A percentile compares a stretch with the other conserved stretches of the same genome.
Evolutionary conservation across 2,797 vertebrate genomes (phyloP).

Genomic region (Dendrocincla tyrannina): DNA sequence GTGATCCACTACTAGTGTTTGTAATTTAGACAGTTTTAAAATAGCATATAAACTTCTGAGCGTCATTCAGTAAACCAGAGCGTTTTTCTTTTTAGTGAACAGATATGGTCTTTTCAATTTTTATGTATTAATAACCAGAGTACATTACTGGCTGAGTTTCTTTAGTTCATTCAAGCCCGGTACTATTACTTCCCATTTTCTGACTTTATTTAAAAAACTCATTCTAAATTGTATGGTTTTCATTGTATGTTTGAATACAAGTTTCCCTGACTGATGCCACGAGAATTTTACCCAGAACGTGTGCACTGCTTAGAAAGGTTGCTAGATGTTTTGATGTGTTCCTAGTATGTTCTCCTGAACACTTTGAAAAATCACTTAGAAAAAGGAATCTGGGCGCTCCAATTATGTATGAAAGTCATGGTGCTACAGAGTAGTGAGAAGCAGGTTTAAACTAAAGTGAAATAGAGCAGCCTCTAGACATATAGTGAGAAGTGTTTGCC

Average conservation of each 20-base stretch:
- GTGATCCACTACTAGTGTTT: not conserved
- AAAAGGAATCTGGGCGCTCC: not conserved
- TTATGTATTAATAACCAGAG: not conserved
- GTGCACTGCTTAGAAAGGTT: not conserved
- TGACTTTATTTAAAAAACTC: not conserved
- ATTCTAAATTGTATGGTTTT: not conserved
- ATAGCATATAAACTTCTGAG: not conserved
- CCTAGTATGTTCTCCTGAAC: not conserved
- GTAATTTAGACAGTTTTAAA: not conserved
- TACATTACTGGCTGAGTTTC: not conserved
- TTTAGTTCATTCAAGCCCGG: not conserved
- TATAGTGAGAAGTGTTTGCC: not conserved
- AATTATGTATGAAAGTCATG: not conserved
- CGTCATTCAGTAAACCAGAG: not conserved
- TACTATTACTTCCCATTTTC: not conserved
- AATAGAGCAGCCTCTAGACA: not conserved
- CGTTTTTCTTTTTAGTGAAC: not conserved
- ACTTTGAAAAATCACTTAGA: not conserved
- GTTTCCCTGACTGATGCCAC: not conserved
- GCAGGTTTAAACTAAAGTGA: not conserved
- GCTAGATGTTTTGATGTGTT: not conserved
- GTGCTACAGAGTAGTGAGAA: not conserved
- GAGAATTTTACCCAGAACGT: not conserved
- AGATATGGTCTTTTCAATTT: not conserved
- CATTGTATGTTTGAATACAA: not conserved